phyloP scores from a whole-genome alignment of 2,113 vertebrate species.

The Phycodurus eques region DNA sequence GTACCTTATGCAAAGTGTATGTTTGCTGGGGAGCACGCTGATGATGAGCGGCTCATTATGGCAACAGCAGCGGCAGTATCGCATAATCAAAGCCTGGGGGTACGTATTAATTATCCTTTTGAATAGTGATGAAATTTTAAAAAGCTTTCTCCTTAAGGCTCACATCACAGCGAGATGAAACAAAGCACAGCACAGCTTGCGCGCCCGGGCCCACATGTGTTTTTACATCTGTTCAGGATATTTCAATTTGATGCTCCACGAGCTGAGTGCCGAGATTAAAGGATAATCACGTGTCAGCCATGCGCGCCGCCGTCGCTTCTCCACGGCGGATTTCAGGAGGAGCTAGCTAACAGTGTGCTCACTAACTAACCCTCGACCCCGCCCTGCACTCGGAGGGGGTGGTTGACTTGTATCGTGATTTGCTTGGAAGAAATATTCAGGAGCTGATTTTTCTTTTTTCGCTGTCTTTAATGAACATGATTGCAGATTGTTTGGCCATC shows the following conservation, averaged over 20 bases:
- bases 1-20: slow-evolving; percentile 88
- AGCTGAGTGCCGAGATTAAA: slow-evolving; percentile 88
- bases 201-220: slow-evolving; percentile 89
- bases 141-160: slow-evolving; percentile 95
- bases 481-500: slow-evolving; percentile 73
- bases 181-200: slow-evolving; percentile 91
- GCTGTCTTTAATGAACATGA: slow-evolving; percentile 77
- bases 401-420: slow-evolving; percentile 58
- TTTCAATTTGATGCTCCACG: slow-evolving; percentile 96
- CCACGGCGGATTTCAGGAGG: slow-evolving; percentile 63
- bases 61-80: slow-evolving; percentile 84
- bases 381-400: slow-evolving; percentile 38
- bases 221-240: slow-evolving; percentile 99
- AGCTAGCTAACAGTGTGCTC: slow-evolving; percentile 52
- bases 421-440: slow-evolving; percentile 79
- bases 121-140: slow-evolving; percentile 99
- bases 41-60: slow-evolving; percentile 96
- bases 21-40: slow-evolving; percentile 78
- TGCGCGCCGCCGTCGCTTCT: slow-evolving; percentile 70
- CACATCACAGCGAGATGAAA: slow-evolving; percentile 95
- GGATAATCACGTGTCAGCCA: slow-evolving; percentile 80
- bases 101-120: slow-evolving; percentile 99
- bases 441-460: slow-evolving; percentile 60
- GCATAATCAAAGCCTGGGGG: slow-evolving; percentile 99
- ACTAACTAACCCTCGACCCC: slow-evolving; percentile 3